Percentiles rank a stretch among this genome's conserved stretches.
Conservation (phyloP, 1,140 invertebrate genomes). For the Drosophila kepulauana region DNA sequence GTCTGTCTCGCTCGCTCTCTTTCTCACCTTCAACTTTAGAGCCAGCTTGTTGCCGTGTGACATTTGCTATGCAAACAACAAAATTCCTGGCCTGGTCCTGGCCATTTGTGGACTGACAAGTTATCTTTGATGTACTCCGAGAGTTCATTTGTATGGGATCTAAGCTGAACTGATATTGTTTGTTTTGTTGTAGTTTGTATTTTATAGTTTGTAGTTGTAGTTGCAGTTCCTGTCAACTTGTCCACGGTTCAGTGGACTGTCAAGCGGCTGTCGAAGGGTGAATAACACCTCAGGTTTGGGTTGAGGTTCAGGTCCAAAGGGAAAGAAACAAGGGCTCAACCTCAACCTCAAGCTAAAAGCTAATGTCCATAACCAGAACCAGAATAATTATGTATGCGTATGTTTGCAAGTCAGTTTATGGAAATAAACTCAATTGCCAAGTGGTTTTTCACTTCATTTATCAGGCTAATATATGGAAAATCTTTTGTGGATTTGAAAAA, state of each 20-base stretch:
- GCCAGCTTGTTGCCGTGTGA: conserved; percentile 22
- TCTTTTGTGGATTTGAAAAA: conserved; percentile 1
- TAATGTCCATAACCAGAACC: conserved; percentile 24
- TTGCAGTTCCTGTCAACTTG: conserved; percentile 50
- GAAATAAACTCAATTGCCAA: conserved; percentile 16
- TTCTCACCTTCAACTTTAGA: background rate
- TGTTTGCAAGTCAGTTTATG: background rate
- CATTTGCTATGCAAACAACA: conserved; percentile 48
- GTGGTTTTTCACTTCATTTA: conserved; percentile 20
- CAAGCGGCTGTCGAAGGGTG: conserved; percentile 39
- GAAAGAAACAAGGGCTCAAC: background rate
- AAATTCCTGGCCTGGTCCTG: conserved; percentile 37
- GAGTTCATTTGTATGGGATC: conserved; percentile 48
- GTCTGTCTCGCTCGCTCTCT: background rate
- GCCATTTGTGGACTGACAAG: conserved; percentile 54
- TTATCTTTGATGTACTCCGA: conserved; percentile 64
- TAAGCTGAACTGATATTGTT: conserved; percentile 63
- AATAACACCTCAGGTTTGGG: conserved; percentile 29
- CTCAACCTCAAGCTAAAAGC: conserved; percentile 4
- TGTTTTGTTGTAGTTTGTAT: conserved; percentile 32
- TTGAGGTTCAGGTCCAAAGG: background rate
- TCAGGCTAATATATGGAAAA: conserved; percentile 34
- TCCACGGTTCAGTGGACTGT: conserved; percentile 55
- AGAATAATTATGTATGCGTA: background rate
- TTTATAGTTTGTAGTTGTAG: conserved; percentile 19